A percentile compares a stretch with the other conserved stretches of the same genome.
phyloP scores from a whole-genome alignment of 2,888 invertebrate species.

The Mongoloraphidia duomilia region DNA sequence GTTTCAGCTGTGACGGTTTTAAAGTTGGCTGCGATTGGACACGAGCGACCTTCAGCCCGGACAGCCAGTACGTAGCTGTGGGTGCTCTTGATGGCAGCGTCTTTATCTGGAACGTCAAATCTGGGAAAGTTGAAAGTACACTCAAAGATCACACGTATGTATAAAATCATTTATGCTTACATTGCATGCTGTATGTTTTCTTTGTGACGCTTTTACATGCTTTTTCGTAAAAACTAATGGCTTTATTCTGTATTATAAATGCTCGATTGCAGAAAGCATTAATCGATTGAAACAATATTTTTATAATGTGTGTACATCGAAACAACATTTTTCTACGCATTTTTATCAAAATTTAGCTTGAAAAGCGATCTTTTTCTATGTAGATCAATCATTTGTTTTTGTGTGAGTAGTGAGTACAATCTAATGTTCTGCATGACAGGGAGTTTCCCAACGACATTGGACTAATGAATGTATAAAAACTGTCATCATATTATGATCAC shows the following conservation, averaged over 20 bases:
- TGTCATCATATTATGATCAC: too few relatives aligned
- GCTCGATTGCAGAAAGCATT: too few relatives aligned
- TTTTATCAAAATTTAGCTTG: too few relatives aligned
- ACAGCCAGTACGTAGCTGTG: constrained; percentile 75
- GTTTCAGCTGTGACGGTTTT: constrained; percentile 80
- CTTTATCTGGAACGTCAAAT: constrained; percentile 79
- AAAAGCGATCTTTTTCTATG: too few relatives aligned
- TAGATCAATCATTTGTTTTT: too few relatives aligned
- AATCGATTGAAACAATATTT: too few relatives aligned
- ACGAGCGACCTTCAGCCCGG: constrained; percentile 83
- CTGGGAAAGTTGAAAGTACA: constrained; percentile 58
- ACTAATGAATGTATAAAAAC: too few relatives aligned
- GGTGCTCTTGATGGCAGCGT: constrained; percentile 87
- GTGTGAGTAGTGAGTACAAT: too few relatives aligned
- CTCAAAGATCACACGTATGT: constrained; percentile 74
- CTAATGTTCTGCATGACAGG: too few relatives aligned
- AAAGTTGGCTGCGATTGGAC: constrained; percentile 93
- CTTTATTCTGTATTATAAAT: background rate
- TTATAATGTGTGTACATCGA: too few relatives aligned
- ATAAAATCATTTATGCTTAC: constrained; percentile 8
- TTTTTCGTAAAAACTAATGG: background rate
- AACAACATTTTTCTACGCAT: too few relatives aligned
- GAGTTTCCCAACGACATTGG: too few relatives aligned
- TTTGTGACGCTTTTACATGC: constrained; percentile 3
- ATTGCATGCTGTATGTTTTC: constrained; percentile 1